These are phyloP conservation scores for Cyclophora albipunctata DNA, from an alignment of 2,888 invertebrate species.

Conservation along the genomic window DNA sequence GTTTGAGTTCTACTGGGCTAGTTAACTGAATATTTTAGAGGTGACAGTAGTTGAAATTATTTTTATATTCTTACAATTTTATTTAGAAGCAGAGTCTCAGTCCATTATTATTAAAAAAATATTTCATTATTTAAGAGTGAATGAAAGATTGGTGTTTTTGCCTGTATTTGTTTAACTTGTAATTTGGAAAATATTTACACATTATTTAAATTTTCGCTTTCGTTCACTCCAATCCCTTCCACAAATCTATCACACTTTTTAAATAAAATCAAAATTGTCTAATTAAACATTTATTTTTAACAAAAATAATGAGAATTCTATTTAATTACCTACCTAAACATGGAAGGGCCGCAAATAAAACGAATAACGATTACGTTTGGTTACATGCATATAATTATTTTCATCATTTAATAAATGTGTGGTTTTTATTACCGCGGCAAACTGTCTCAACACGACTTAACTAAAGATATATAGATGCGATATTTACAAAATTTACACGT, in stretches of 20 bases:
- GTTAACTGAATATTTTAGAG: too few species aligned
- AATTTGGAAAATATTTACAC: too few species aligned
- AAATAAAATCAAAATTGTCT: conserved; percentile 5
- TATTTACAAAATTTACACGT: conserved; percentile 43
- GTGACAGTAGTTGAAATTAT: too few species aligned
- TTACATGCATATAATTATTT: not conserved
- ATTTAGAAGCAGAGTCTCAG: too few species aligned
- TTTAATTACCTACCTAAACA: not conserved
- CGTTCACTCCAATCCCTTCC: too few species aligned
- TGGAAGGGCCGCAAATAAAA: not conserved
- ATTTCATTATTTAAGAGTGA: too few species aligned
- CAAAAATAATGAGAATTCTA: conserved; percentile 10
- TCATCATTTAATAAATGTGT: not conserved
- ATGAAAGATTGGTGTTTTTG: too few species aligned
- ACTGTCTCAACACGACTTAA: conserved; percentile 27
- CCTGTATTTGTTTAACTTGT: too few species aligned
- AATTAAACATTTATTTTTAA: conserved; percentile 12
- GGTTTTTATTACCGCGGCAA: not conserved
- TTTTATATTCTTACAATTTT: too few species aligned
- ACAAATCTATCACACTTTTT: not conserved
- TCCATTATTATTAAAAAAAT: too few species aligned
- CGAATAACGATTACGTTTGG: not conserved
- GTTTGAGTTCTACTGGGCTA: too few species aligned
- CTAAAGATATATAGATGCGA: conserved; percentile 52
- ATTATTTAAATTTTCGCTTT: too few species aligned